These are phyloP conservation scores for Eumerus sabulonum DNA, from an alignment of 2,888 invertebrate species.

Conservation along the genomic window DNA sequence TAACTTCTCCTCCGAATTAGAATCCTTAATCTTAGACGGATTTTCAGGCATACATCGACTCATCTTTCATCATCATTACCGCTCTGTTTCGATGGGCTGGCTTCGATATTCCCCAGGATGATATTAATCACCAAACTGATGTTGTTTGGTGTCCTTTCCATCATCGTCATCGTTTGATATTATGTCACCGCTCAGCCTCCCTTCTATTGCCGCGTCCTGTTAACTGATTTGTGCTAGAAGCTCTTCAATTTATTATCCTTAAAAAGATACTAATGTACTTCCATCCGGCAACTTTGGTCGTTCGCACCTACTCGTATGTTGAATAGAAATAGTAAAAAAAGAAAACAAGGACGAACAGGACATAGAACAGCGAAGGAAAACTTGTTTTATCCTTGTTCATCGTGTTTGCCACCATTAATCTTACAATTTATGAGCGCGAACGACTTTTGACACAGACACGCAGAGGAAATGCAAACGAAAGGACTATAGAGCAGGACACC, in stretches of 20 bases:
- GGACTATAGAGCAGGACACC: background rate
- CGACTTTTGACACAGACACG: conserved; percentile 38
- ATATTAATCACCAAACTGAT: conserved; percentile 24
- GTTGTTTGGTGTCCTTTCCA: background rate
- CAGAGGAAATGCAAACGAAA: too few species aligned
- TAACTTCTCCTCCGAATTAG: too few species aligned
- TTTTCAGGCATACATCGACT: background rate
- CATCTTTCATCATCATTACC: conserved; percentile 26
- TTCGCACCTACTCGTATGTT: too few species aligned
- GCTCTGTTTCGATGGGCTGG: conserved; percentile 29
- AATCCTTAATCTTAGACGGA: too few species aligned
- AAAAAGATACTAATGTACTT: conserved; percentile 22
- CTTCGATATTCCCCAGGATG: background rate
- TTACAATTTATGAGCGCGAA: conserved; percentile 38
- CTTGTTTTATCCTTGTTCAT: conserved; percentile 31
- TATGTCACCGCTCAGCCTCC: background rate
- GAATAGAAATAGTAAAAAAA: too few species aligned
- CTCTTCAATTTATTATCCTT: conserved; percentile 31
- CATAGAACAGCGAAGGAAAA: background rate
- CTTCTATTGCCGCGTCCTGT: too few species aligned
- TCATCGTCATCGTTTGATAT: background rate
- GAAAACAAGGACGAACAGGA: too few species aligned
- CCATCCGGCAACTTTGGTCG: too few species aligned
- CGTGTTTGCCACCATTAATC: conserved; percentile 51
- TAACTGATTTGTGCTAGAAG: background rate